Conservation (phyloP, 2,797 vertebrate genomes). For the Philypnodon macrostomus region DNA sequence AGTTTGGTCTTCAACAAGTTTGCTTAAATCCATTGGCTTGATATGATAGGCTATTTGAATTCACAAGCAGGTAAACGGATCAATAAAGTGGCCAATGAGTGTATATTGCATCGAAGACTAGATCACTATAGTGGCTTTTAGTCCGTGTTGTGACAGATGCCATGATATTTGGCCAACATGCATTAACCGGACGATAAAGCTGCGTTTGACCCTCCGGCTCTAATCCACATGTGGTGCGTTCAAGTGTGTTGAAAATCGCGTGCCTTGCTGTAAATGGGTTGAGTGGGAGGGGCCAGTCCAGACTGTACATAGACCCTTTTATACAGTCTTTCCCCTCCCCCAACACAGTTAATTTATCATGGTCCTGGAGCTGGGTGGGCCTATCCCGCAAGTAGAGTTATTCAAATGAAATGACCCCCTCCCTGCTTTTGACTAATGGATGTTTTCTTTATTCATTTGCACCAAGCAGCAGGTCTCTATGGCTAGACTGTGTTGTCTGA, state of each 20-base stretch:
- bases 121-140: constrained; percentile 25
- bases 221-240: constrained; percentile 52
- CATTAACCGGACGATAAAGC: constrained; percentile 61
- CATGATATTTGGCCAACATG: constrained; percentile 66
- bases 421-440: constrained; percentile 53
- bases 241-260: constrained; percentile 65
- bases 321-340: constrained; percentile 28
- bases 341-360: constrained; percentile 56
- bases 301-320: too few relatives aligned
- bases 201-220: constrained; percentile 33
- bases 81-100: too few relatives aligned
- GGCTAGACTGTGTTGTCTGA: constrained; percentile 18
- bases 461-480: constrained; percentile 25
- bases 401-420: constrained; percentile 62
- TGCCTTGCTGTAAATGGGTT: constrained; percentile 48
- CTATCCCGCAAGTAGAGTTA: constrained; percentile 53
- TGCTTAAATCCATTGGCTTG: too few relatives aligned
- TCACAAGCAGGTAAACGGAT: too few relatives aligned
- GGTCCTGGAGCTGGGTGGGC: constrained; percentile 55
- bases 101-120: constrained; percentile 2
- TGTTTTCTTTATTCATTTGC: constrained; percentile 44
- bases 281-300: constrained; percentile 28
- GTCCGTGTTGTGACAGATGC: constrained; percentile 52
- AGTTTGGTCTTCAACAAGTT: too few relatives aligned
- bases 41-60: too few relatives aligned